phyloP scores from a whole-genome alignment of 1,140 invertebrate genomes.

The Trichomalopsis sarcophagae region DNA sequence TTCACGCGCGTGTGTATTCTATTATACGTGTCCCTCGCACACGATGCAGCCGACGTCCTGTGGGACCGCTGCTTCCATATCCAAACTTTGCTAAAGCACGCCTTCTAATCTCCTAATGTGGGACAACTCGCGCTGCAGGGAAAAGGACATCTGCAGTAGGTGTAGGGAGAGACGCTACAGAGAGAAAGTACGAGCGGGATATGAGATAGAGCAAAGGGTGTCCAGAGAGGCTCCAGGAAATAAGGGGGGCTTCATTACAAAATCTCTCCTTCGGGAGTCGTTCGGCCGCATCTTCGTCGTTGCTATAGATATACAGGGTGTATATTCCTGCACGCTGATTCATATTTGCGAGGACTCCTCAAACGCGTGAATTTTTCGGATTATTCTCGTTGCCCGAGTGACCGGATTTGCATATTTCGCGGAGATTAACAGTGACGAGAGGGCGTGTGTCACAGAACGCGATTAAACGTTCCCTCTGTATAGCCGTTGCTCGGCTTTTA shows the following conservation, averaged over 20 bases:
- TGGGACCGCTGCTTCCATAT: slow-evolving; percentile 21
- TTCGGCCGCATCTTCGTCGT: slow-evolving; percentile 61
- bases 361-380: slow-evolving; percentile 6
- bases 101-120: slow-evolving; percentile 46
- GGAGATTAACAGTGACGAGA: not conserved
- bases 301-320: slow-evolving; percentile 54
- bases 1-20: not conserved
- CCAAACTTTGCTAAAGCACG: slow-evolving; percentile 23
- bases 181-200: not conserved
- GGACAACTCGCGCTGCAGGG: not conserved
- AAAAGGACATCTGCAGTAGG: not conserved
- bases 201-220: slow-evolving; percentile 58
- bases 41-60: not conserved
- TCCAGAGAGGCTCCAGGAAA: slow-evolving; percentile 56
- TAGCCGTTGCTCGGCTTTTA: slow-evolving; percentile 59
- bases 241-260: slow-evolving; percentile 66
- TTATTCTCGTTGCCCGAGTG: not conserved
- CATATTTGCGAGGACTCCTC: slow-evolving; percentile 29
- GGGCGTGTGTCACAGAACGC: slow-evolving; percentile 56
- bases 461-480: slow-evolving; percentile 59
- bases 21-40: not conserved
- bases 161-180: not conserved
- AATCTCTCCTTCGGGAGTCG: slow-evolving; percentile 67
- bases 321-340: not conserved
- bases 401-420: slow-evolving; percentile 37